Percentiles rank a stretch among this genome's conserved stretches.
Evolutionary conservation across 2,113 vertebrate species (phyloP).

Genomic region (Ellobius talpinus): DNA sequence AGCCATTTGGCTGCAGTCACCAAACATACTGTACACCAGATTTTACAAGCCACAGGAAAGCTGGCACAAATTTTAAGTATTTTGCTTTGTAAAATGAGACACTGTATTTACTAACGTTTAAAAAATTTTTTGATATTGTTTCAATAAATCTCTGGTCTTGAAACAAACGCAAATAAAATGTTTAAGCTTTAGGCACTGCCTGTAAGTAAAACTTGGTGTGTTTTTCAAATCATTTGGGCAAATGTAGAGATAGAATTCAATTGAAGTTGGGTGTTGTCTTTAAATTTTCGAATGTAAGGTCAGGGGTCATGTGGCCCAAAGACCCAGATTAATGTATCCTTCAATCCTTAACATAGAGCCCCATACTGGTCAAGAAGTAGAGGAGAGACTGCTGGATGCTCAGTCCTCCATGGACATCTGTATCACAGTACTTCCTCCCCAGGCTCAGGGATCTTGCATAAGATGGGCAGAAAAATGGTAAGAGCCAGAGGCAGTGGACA

Average conservation of each 20-base stretch:
- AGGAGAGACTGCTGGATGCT: neutral
- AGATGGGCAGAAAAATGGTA: neutral
- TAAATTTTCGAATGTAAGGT: slow-evolving; percentile 66
- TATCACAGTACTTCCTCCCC: too few relatives aligned
- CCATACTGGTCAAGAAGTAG: neutral
- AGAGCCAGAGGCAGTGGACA: neutral
- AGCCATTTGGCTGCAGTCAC: slow-evolving; percentile 82
- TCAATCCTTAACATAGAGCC: neutral
- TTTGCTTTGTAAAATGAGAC: slow-evolving; percentile 84
- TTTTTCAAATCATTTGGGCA: slow-evolving; percentile 68
- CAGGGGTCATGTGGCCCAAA: neutral
- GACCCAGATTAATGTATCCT: neutral
- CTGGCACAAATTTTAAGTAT: slow-evolving; percentile 85
- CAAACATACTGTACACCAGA: slow-evolving; percentile 86
- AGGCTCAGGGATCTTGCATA: neutral
- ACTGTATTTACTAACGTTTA: slow-evolving; percentile 83
- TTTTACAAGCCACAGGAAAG: slow-evolving; percentile 86
- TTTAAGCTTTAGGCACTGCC: slow-evolving; percentile 63
- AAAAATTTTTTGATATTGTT: slow-evolving; percentile 81
- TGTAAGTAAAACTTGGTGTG: slow-evolving; percentile 54
- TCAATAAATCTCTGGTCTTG: slow-evolving; percentile 78
- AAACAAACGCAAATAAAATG: slow-evolving; percentile 78
- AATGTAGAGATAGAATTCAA: slow-evolving; percentile 61
- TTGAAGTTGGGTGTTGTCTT: slow-evolving; percentile 70
- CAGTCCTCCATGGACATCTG: neutral